Conservation (phyloP, 35 echinoderm and acorn worm species). For the Nesometra sesokonis region DNA sequence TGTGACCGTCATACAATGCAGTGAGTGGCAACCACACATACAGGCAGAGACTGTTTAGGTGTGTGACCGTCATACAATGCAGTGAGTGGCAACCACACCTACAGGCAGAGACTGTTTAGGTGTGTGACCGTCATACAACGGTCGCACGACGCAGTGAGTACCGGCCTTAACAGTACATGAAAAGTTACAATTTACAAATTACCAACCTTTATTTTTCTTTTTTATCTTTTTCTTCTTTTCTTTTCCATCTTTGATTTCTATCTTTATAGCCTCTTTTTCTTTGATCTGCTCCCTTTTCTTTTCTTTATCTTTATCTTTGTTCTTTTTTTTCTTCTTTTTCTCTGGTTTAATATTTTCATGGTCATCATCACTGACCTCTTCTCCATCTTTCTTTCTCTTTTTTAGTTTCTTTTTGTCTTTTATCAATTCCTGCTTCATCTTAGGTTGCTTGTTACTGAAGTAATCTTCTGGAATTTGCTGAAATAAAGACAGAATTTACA, state of each 20-base stretch:
- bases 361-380: slow-evolving; percentile 8
- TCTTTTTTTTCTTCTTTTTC: slow-evolving; percentile 63
- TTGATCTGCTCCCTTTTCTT: slow-evolving; percentile 18
- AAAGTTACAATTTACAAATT: not conserved
- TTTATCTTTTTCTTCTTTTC: slow-evolving; percentile 64
- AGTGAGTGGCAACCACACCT: too few species aligned
- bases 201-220: slow-evolving; percentile 72
- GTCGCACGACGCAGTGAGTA: too few species aligned
- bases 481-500: not conserved
- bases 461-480: slow-evolving; percentile 75
- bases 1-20: too few species aligned
- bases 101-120: too few species aligned
- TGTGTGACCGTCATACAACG: too few species aligned
- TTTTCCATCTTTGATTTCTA: slow-evolving; percentile 10
- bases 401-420: slow-evolving; percentile 75
- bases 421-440: slow-evolving; percentile 29
- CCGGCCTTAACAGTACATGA: not conserved
- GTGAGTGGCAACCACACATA: too few species aligned
- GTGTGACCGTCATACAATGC: too few species aligned
- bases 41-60: too few species aligned
- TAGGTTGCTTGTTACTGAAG: slow-evolving; percentile 31
- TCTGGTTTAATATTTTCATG: slow-evolving; percentile 22
- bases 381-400: slow-evolving; percentile 27
- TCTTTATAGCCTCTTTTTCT: not conserved
- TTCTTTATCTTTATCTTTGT: slow-evolving; percentile 62